These are phyloP conservation scores for Cancer borealis DNA, from an alignment of 2,888 invertebrate species.

Conservation along the genomic window DNA sequence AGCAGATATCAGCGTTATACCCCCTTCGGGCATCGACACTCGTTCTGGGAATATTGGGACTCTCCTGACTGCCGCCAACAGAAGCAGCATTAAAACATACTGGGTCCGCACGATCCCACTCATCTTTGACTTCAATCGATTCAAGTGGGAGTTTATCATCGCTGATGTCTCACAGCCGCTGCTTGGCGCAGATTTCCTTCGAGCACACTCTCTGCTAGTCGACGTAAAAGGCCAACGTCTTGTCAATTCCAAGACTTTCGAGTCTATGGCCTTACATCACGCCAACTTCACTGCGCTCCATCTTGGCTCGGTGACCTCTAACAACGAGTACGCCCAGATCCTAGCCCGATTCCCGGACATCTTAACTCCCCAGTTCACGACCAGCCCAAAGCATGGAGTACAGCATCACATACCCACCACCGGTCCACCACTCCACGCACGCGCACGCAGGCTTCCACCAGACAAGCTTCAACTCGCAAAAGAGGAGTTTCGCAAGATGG, in stretches of 20 bases:
- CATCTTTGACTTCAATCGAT: background rate
- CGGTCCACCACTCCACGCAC: background rate
- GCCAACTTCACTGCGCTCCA: background rate
- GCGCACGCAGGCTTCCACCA: slow-evolving; percentile 78
- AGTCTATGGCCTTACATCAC: slow-evolving; percentile 22
- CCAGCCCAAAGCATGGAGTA: background rate
- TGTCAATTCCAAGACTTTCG: slow-evolving; percentile 49
- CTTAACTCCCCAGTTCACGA: slow-evolving; percentile 8
- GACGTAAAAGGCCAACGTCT: slow-evolving; percentile 52
- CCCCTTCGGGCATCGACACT: slow-evolving; percentile 20
- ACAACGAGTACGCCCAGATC: background rate
- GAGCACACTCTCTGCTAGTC: slow-evolving; percentile 80
- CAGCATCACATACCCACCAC: background rate
- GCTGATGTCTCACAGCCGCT: slow-evolving; percentile 75
- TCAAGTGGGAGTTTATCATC: slow-evolving; percentile 63
- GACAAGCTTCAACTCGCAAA: slow-evolving; percentile 79
- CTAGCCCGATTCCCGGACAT: background rate
- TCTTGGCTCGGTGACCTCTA: background rate
- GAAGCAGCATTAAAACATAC: slow-evolving; percentile 42
- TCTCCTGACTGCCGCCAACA: slow-evolving; percentile 32
- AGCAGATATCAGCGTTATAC: background rate
- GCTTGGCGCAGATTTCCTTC: slow-evolving; percentile 80
- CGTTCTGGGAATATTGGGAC: background rate
- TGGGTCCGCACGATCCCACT: slow-evolving; percentile 32
- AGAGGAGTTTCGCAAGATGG: slow-evolving; percentile 79